Conservation (phyloP, 2,888 invertebrate genomes). For the Agrotis clavis region DNA sequence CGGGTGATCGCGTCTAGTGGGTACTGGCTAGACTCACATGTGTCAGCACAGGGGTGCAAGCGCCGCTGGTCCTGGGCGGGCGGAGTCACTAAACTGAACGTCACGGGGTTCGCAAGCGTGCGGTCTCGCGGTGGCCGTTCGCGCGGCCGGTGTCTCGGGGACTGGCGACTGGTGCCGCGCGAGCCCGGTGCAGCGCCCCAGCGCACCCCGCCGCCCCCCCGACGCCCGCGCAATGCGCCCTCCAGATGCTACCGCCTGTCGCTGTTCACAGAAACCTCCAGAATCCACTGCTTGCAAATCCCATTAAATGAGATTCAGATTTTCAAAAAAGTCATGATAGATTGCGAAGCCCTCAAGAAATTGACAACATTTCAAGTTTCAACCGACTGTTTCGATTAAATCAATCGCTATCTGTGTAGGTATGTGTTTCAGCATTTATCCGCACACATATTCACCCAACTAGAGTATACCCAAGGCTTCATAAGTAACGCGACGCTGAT, state of each 20-base stretch:
- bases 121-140: constrained; percentile 88
- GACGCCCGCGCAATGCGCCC: constrained; percentile 82
- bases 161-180: constrained; percentile 84
- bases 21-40: constrained; percentile 83
- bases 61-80: constrained; percentile 83
- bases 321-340: not conserved
- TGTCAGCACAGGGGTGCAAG: constrained; percentile 78
- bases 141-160: constrained; percentile 90
- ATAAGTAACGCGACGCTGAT: constrained; percentile 38
- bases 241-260: constrained; percentile 82
- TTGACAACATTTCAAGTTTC: too few relatives aligned
- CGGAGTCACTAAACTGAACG: constrained; percentile 80
- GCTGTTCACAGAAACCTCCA: constrained; percentile 78
- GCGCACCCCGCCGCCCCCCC: constrained; percentile 82
- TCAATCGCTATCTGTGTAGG: not conserved
- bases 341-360: constrained; percentile 1
- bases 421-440: not conserved
- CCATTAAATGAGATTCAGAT: constrained; percentile 31
- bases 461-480: constrained; percentile 20
- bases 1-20: constrained; percentile 60
- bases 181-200: constrained; percentile 83
- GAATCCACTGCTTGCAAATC: constrained; percentile 63
- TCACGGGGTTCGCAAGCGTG: constrained; percentile 69
- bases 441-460: not conserved
- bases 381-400: not conserved